These are phyloP conservation scores for Ditula angustiorana DNA, from an alignment of 2,888 invertebrate species.

Conservation along the genomic window DNA sequence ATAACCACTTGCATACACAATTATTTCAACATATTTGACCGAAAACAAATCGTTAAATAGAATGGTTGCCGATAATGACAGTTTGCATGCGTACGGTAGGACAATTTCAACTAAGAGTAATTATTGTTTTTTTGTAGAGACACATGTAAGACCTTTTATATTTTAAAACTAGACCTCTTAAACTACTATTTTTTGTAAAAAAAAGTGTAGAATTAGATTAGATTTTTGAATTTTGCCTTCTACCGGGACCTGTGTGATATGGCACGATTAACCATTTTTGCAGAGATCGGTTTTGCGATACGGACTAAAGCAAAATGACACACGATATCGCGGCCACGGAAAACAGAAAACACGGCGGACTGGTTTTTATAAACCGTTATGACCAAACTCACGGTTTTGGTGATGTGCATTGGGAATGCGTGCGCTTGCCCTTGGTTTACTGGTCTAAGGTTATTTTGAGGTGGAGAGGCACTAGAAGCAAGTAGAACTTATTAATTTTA, in stretches of 20 bases:
- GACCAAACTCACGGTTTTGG: too few species aligned
- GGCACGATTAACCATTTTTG: too few species aligned
- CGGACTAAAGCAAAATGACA: too few species aligned
- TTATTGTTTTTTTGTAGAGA: neutral
- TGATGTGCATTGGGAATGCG: too few species aligned
- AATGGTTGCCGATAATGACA: neutral
- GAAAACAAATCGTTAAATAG: neutral
- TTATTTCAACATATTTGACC: neutral
- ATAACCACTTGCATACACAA: neutral
- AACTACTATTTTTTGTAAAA: neutral
- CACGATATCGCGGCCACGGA: too few species aligned
- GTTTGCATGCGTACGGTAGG: neutral
- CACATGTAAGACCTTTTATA: neutral
- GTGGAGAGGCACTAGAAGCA: too few species aligned
- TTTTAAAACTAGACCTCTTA: neutral
- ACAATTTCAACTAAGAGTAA: neutral
- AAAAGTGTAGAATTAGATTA: neutral
- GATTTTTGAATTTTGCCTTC: neutral
- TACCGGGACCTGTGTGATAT: neutral
- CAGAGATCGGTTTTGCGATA: too few species aligned
- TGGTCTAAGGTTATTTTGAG: too few species aligned
- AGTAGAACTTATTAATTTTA: too few species aligned
- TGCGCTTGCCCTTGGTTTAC: too few species aligned
- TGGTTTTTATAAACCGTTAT: too few species aligned
- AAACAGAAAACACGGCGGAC: too few species aligned